Percentiles rank a stretch among this genome's conserved stretches.
Evolutionary conservation across 2,113 vertebrate genomes (phyloP).

Genomic region (Piprites chloris): DNA sequence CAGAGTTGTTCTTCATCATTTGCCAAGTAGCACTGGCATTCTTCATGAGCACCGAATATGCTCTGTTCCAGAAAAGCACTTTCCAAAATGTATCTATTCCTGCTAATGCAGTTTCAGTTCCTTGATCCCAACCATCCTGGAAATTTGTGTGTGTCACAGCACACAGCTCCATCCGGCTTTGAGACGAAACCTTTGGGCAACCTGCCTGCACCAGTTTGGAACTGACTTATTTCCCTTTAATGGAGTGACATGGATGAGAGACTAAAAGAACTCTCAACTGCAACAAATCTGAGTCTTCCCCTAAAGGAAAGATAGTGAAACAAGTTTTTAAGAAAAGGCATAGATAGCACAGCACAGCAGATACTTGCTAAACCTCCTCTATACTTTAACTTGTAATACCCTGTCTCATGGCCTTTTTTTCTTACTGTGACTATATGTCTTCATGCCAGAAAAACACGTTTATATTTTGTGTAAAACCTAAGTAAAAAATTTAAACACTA

Average conservation of each 20-base stretch:
- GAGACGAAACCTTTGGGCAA: neutral
- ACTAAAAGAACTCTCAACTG: neutral
- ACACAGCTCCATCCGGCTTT: neutral
- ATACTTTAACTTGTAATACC: neutral
- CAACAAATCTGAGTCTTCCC: neutral
- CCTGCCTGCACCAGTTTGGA: neutral
- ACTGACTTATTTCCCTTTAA: neutral
- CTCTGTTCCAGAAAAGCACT: neutral
- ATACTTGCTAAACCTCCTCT: neutral
- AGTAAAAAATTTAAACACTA: neutral
- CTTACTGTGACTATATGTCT: neutral
- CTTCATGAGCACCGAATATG: neutral
- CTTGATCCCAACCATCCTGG: neutral
- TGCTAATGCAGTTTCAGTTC: neutral
- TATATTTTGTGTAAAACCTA: neutral
- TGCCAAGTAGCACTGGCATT: neutral
- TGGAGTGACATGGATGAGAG: neutral
- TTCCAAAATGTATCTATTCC: neutral
- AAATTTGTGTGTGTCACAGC: neutral
- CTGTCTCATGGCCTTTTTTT: neutral
- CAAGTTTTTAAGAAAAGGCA: neutral
- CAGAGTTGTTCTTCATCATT: neutral
- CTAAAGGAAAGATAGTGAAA: neutral
- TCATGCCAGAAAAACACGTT: neutral
- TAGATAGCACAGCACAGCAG: neutral